Evolutionary conservation across 2,113 vertebrate genomes (phyloP).

Genomic region (Vidua macroura): DNA sequence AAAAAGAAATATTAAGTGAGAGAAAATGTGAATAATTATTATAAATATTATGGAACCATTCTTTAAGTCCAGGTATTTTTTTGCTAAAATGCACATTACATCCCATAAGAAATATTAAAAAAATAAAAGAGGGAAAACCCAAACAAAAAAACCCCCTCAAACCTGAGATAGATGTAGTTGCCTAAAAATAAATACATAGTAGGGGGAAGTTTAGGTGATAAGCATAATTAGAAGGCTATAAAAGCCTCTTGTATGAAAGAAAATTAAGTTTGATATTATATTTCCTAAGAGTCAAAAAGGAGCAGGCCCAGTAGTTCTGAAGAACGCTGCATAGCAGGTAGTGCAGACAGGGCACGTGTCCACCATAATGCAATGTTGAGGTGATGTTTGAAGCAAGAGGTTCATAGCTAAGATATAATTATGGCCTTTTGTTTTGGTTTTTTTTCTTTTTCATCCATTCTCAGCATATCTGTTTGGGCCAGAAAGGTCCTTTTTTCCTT

Average conservation of each 20-base stretch:
- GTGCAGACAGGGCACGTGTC: too few species aligned
- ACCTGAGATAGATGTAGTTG: not conserved
- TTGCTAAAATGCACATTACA: not conserved
- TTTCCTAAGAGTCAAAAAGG: not conserved
- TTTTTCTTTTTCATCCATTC: not conserved
- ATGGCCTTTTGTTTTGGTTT: not conserved
- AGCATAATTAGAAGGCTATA: not conserved
- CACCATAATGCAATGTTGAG: not conserved
- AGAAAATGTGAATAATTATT: not conserved
- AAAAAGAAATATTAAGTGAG: not conserved
- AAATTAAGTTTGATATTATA: not conserved
- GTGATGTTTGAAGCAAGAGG: not conserved
- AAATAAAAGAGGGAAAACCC: not conserved
- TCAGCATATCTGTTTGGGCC: not conserved
- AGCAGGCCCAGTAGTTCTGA: not conserved
- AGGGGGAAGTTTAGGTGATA: not conserved
- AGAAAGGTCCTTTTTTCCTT: not conserved
- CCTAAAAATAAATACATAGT: not conserved
- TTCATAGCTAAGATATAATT: not conserved
- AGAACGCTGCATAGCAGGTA: rapidly evolving
- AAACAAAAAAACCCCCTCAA: not conserved
- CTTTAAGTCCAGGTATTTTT: not conserved
- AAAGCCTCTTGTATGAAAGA: not conserved
- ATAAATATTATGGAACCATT: not conserved
- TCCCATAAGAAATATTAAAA: not conserved